Evolutionary conservation across 2,888 invertebrate species (phyloP).

Genomic region (Catotricha subobsoleta): DNA sequence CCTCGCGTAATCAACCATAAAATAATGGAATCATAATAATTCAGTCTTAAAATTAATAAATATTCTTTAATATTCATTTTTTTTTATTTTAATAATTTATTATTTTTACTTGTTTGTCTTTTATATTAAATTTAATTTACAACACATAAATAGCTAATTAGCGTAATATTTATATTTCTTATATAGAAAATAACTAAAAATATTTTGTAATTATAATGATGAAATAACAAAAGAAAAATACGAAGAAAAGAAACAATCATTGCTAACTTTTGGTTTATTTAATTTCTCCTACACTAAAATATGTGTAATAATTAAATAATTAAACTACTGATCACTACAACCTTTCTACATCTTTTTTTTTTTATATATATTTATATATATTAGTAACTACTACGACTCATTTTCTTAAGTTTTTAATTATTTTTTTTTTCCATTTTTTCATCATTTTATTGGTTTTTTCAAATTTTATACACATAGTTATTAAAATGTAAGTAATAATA

Average conservation of each 20-base stretch:
- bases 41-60: slow-evolving; percentile 4
- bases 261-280: background rate
- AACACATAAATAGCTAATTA: no score
- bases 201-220: background rate
- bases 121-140: no score
- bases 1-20: no score
- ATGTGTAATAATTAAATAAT: background rate
- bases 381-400: background rate
- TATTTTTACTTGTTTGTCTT: no score
- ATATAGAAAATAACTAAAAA: no score
- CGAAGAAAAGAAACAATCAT: background rate
- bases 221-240: background rate
- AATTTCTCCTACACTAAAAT: no score
- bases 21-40: background rate
- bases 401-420: background rate
- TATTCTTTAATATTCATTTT: no score
- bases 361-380: background rate
- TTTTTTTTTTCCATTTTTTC: background rate
- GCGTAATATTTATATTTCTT: no score
- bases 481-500: no score
- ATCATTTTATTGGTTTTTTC: background rate
- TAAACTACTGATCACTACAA: background rate
- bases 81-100: no score
- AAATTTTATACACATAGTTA: background rate
- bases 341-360: background rate